These are phyloP conservation scores for Pygoscelis antarcticus DNA, from an alignment of 2,113 vertebrate genomes.

Conservation along the genomic window DNA sequence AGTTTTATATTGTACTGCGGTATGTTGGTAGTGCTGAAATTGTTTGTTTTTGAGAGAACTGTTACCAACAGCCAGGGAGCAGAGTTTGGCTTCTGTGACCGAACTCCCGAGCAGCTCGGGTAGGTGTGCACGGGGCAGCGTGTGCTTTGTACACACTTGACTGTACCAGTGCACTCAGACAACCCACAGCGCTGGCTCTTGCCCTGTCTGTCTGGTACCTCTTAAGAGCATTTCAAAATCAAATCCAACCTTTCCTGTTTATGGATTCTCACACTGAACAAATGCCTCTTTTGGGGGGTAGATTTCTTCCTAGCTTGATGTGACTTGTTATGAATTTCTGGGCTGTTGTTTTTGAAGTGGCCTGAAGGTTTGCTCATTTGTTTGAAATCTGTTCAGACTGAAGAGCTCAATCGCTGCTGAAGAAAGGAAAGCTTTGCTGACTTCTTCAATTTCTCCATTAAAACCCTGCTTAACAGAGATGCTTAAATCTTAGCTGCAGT, in stretches of 20 bases:
- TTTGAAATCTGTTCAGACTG: neutral
- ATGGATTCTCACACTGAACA: neutral
- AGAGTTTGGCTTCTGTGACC: neutral
- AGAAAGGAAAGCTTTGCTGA: neutral
- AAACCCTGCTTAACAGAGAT: neutral
- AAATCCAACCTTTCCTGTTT: neutral
- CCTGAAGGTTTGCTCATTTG: neutral
- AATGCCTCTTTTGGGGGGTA: neutral
- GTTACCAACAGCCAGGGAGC: neutral
- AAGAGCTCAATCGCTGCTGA: neutral
- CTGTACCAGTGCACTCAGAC: accelerated
- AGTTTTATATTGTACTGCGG: accelerated
- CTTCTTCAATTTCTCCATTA: neutral
- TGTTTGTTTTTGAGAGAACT: neutral
- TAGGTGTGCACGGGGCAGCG: neutral
- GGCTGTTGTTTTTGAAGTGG: neutral
- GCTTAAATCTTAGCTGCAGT: neutral
- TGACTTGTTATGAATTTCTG: neutral
- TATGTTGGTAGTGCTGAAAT: neutral
- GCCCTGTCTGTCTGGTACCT: neutral
- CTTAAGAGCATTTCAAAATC: neutral
- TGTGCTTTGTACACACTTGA: accelerated
- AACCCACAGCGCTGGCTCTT: neutral
- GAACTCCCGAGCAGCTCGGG: too few species aligned
- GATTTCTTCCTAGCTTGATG: neutral